Conservation (phyloP, 2,113 vertebrate species). For the Vulpes ferrilata region DNA sequence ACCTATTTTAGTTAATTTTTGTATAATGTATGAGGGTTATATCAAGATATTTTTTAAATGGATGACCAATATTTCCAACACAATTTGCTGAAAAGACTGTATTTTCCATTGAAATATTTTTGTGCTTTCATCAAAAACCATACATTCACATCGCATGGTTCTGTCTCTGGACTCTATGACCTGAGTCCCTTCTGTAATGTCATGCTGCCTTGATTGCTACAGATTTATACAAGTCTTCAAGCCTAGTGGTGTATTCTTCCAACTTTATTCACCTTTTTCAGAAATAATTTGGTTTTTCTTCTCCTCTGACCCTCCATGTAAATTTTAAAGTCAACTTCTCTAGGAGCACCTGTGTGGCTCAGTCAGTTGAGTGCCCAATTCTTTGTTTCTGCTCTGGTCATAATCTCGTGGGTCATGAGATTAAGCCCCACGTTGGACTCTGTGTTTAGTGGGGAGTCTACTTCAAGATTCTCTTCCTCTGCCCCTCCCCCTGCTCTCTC, state of each 20-base stretch:
- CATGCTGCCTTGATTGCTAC: neutral
- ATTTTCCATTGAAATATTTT: neutral
- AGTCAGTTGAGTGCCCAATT: neutral
- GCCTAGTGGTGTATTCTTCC: neutral
- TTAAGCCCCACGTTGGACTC: neutral
- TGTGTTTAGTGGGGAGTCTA: neutral
- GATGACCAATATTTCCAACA: neutral
- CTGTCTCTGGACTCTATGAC: neutral
- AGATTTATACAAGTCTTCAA: neutral
- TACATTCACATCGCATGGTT: neutral
- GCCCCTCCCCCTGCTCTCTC: neutral
- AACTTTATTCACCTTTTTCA: neutral
- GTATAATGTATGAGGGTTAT: neutral
- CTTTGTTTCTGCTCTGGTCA: neutral
- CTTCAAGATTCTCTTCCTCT: neutral
- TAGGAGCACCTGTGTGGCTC: neutral
- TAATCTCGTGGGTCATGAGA: neutral
- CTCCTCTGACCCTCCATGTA: neutral
- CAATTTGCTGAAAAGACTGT: neutral
- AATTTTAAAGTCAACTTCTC: neutral
- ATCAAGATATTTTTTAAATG: neutral
- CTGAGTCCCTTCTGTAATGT: neutral
- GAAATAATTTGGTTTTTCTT: neutral
- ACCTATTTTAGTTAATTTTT: neutral
- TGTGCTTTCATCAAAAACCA: neutral